phyloP scores from a whole-genome alignment of 2,797 vertebrate species.

The Astyanax mexicanus region DNA sequence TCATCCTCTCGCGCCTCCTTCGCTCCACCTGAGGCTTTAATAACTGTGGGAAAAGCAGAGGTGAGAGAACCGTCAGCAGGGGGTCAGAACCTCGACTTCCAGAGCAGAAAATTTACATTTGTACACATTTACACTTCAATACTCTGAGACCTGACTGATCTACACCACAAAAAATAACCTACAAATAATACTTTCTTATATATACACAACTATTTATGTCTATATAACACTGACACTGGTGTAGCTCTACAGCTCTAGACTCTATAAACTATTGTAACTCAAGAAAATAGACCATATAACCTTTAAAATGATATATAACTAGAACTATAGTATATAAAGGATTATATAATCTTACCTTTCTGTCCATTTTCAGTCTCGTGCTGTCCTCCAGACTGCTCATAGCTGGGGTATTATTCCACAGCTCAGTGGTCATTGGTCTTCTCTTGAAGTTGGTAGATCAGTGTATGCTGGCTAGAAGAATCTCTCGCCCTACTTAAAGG shows the following conservation, averaged over 20 bases:
- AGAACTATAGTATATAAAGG: too few species aligned
- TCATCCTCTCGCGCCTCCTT: constrained; percentile 86
- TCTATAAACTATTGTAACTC: too few species aligned
- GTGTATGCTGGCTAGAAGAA: neutral
- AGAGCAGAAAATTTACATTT: neutral
- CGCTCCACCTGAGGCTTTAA: constrained; percentile 88
- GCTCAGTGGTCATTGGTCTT: neutral
- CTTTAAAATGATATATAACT: too few species aligned
- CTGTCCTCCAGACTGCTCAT: constrained; percentile 63
- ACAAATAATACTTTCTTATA: too few species aligned
- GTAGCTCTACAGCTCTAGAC: too few species aligned
- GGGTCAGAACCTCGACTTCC: neutral
- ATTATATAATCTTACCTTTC: constrained; percentile 68
- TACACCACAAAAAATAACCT: too few species aligned
- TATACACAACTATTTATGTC: too few species aligned
- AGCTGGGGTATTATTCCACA: constrained; percentile 8
- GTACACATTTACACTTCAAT: neutral
- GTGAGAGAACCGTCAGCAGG: constrained; percentile 15
- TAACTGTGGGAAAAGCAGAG: constrained; percentile 65
- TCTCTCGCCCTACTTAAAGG: constrained; percentile 28
- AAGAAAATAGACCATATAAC: too few species aligned
- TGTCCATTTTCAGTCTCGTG: constrained; percentile 56
- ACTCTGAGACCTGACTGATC: too few species aligned
- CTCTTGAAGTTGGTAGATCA: neutral
- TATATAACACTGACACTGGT: too few species aligned